These are phyloP conservation scores for Acanthochromis polyacanthus DNA, from an alignment of 2,113 vertebrate species.

Conservation along the genomic window DNA sequence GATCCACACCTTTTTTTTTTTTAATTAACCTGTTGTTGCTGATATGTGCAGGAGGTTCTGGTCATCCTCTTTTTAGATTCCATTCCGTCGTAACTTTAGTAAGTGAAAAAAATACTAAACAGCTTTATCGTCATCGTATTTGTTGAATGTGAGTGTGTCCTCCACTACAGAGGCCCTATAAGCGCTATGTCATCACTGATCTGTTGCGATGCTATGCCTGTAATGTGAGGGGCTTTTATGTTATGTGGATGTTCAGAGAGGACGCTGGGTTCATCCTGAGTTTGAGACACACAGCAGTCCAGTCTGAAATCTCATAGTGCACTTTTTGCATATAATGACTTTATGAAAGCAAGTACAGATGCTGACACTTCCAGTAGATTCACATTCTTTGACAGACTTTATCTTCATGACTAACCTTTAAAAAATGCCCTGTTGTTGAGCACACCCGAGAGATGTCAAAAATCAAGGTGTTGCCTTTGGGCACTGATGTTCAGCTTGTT, in stretches of 20 bases:
- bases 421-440: background rate
- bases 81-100: accelerated
- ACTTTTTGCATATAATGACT: background rate
- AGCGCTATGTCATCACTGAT: background rate
- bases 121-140: background rate
- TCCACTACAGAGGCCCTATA: background rate
- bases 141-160: background rate
- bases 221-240: background rate
- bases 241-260: background rate
- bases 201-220: background rate
- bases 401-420: background rate
- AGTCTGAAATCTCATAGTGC: background rate
- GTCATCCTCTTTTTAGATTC: background rate
- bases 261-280: background rate
- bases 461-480: background rate
- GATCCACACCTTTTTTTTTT: too few relatives aligned
- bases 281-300: background rate
- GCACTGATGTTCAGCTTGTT: background rate
- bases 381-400: background rate
- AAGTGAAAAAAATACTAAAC: background rate
- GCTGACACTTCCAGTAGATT: background rate
- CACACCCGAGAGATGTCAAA: background rate
- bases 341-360: background rate
- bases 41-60: too few relatives aligned
- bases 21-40: too few relatives aligned